These are phyloP conservation scores for Parazoanthus swiftii DNA, from an alignment of 92 coral and sea anemone genomes.

Conservation along the genomic window DNA sequence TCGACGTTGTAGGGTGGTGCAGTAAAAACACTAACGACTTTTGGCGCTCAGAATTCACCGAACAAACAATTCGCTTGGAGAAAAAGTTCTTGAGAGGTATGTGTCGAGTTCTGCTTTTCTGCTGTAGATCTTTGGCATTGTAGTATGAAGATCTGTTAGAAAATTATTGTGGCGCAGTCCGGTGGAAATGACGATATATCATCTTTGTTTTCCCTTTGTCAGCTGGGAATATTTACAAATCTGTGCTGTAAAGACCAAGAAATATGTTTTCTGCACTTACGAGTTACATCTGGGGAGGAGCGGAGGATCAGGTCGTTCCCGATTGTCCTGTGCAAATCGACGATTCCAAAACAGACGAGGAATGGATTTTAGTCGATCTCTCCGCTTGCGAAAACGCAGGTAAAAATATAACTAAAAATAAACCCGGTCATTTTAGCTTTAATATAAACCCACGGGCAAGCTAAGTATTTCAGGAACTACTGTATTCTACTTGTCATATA, in stretches of 20 bases:
- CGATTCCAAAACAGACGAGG: constrained; percentile 85
- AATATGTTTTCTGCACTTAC: constrained; percentile 91
- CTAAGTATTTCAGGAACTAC: not conserved
- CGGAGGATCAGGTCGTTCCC: constrained; percentile 97
- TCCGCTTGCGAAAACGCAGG: constrained; percentile 49
- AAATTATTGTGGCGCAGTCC: constrained; percentile 18
- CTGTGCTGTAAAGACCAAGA: constrained; percentile 36
- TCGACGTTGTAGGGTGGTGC: constrained; percentile 47
- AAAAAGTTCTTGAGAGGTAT: constrained; percentile 18
- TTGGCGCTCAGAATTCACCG: constrained; percentile 39
- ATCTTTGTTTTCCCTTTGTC: constrained; percentile 33
- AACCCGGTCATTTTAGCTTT: not conserved
- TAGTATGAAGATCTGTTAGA: not conserved
- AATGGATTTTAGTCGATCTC: constrained; percentile 95
- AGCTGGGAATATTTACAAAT: constrained; percentile 31
- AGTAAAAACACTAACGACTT: constrained; percentile 41
- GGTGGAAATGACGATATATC: not conserved
- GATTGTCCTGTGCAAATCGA: constrained; percentile 68
- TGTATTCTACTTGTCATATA: not conserved
- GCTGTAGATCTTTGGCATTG: not conserved
- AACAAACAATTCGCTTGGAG: constrained; percentile 4
- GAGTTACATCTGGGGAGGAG: constrained; percentile 95
- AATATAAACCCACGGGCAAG: not conserved
- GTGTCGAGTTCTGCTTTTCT: not conserved
- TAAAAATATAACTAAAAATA: constrained; percentile 10